Evolutionary conservation across 1,140 invertebrate species (phyloP).

Genomic region (Cotesia vestalis): DNA sequence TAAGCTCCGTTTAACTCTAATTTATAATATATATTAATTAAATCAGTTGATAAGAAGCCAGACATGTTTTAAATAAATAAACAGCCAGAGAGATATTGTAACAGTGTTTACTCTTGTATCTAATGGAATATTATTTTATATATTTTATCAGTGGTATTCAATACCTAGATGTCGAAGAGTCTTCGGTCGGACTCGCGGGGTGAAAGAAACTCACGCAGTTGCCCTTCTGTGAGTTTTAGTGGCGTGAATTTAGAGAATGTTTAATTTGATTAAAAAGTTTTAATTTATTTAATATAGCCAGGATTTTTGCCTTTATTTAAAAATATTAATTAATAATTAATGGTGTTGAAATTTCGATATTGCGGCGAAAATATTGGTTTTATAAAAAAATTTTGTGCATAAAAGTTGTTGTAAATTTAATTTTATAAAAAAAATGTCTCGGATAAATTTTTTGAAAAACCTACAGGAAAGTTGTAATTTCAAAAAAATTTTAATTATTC

Average conservation of each 20-base stretch:
- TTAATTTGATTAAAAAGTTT: not conserved
- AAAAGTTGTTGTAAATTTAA: too few species aligned
- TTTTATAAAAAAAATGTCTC: too few species aligned
- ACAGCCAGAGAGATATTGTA: not conserved
- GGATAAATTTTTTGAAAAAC: too few species aligned
- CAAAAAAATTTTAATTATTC: too few species aligned
- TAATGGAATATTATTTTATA: slow-evolving; percentile 42
- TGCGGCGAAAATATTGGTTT: too few species aligned
- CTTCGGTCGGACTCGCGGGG: slow-evolving; percentile 36
- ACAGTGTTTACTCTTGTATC: not conserved
- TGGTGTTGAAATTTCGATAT: too few species aligned
- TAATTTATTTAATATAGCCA: too few species aligned
- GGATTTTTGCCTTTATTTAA: too few species aligned
- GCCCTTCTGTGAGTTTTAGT: slow-evolving; percentile 49
- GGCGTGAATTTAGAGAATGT: not conserved
- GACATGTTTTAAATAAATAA: slow-evolving; percentile 3
- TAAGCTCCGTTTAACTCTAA: not conserved
- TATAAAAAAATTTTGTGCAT: too few species aligned
- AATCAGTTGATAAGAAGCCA: not conserved
- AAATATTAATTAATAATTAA: too few species aligned
- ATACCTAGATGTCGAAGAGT: slow-evolving; percentile 36
- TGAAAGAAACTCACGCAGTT: slow-evolving; percentile 50
- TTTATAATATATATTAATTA: not conserved
- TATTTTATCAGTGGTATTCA: not conserved
- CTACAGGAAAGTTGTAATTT: too few species aligned